Conservation (phyloP, 2,888 invertebrate species). For the Standfussiana lucernea region DNA sequence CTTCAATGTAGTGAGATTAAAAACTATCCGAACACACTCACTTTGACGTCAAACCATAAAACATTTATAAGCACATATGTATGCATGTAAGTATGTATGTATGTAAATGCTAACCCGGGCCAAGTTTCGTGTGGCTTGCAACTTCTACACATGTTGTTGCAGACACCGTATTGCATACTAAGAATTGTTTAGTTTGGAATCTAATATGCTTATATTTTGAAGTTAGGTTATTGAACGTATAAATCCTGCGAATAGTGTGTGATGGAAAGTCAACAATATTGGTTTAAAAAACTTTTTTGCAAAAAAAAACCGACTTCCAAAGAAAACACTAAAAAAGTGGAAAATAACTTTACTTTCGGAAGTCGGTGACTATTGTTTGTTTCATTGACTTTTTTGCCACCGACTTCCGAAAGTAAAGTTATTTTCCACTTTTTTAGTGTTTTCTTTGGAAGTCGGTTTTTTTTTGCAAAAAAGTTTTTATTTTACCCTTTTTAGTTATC, state of each 20-base stretch:
- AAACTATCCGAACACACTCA: neutral
- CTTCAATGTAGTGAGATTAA: neutral
- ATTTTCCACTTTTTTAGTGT: too few relatives aligned
- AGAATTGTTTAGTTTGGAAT: conserved; percentile 38
- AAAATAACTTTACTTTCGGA: too few relatives aligned
- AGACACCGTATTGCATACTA: conserved; percentile 51
- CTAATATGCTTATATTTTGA: conserved; percentile 11
- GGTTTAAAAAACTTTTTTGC: too few relatives aligned
- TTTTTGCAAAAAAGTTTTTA: too few relatives aligned
- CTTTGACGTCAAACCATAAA: conserved; percentile 18
- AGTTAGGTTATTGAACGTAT: neutral
- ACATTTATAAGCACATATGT: conserved; percentile 34
- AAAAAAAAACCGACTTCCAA: too few relatives aligned
- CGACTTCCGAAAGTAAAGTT: too few relatives aligned
- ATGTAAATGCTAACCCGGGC: conserved; percentile 52
- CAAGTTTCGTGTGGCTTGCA: conserved; percentile 52
- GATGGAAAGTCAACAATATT: neutral
- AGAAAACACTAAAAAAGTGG: too few relatives aligned
- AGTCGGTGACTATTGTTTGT: too few relatives aligned
- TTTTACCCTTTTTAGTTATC: too few relatives aligned
- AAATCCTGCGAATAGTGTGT: neutral
- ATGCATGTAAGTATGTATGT: conserved; percentile 22
- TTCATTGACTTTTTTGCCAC: too few relatives aligned
- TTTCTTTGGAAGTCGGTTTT: too few relatives aligned
- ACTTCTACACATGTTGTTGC: conserved; percentile 57